Evolutionary conservation across 1,140 invertebrate species (phyloP).

Genomic region (Drosophila rufa): DNA sequence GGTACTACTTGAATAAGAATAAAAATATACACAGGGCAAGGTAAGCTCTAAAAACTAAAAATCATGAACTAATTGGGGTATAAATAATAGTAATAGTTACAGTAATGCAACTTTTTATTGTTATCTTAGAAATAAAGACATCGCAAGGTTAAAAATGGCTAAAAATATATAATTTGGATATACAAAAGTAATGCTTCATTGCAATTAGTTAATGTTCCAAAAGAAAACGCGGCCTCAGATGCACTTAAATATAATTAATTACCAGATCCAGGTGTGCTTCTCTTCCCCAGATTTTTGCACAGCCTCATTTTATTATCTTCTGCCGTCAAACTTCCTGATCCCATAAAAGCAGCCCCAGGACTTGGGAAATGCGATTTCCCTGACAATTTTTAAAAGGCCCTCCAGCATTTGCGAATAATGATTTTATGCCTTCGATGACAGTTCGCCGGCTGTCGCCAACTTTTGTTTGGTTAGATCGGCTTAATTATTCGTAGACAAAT

Average conservation of each 20-base stretch:
- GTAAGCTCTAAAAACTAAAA: not conserved
- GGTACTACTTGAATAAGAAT: no score
- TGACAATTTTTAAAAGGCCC: not conserved
- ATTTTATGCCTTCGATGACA: constrained; percentile 59
- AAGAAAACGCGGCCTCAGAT: not conserved
- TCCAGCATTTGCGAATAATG: constrained; percentile 58
- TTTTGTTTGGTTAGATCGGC: constrained; percentile 51
- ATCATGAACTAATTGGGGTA: not conserved
- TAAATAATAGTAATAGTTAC: no score
- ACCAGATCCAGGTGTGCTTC: constrained; percentile 1
- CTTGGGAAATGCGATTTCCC: constrained; percentile 2
- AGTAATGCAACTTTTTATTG: no score
- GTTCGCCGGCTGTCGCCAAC: constrained; percentile 35
- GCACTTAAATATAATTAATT: not conserved
- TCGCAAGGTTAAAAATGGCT: no score
- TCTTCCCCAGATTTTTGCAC: not conserved
- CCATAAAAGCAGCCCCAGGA: constrained; percentile 31
- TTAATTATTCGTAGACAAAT: constrained; percentile 64
- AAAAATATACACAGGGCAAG: not conserved
- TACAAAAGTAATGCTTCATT: no score
- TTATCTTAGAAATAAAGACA: no score
- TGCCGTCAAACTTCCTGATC: constrained; percentile 44
- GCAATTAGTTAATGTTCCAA: no score
- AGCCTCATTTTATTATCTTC: constrained; percentile 5
- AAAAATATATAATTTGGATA: no score